Evolutionary conservation across 1,140 invertebrate species (phyloP), one percentile per base, ranked within the genome.

Genomic region (Rhagoletis zephyria): DNA sequence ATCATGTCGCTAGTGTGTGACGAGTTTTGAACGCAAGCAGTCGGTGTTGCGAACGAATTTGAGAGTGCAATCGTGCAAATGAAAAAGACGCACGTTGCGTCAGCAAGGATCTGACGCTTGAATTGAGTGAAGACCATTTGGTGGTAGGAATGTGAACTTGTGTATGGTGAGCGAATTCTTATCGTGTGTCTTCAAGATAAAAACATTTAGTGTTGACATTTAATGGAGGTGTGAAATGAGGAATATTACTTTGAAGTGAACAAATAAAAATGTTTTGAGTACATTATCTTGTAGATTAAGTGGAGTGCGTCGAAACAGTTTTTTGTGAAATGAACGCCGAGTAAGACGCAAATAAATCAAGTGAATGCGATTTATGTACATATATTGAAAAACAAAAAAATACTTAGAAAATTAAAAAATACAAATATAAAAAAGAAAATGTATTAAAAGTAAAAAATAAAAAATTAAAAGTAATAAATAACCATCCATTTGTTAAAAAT

Each of bases 21-120:
- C 74, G 74, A 81, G 74, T 19, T 81, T 81, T 81, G 74, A 81
- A 81, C 45, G 74, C n/a, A 81, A 19, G 48, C 74, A 81, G 74
- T 56, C 74, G 74, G 74, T 81, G 64, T 42, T 81, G 74, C 74
- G 74, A 56, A 81, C 45, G 19, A 30, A 48, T 51, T 16, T 19
- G 9, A 51, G 45, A 77, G 40, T 56, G 56, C 48, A 56, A 48
- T 81, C 48, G 48, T 81, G 9, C 5, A 59, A 30, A 5, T 10
- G 12, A 19, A 9, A n/a, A 19, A 51, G 5, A 81, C 56, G 14
- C 74, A n/a, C 42, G 74, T 81, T 81, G 74, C 16, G 42, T 56
- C 48, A 19, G 16, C n/a, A 56, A 81, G 74, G 74, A 81, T 81
- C 48, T 81, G 42, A 30, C 74, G 14, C 5, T n/a, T 56, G 16